Percentiles rank a stretch among this genome's conserved stretches.
phyloP scores from a whole-genome alignment of 2,888 invertebrate genomes.

The Melinaea marsaeus region DNA sequence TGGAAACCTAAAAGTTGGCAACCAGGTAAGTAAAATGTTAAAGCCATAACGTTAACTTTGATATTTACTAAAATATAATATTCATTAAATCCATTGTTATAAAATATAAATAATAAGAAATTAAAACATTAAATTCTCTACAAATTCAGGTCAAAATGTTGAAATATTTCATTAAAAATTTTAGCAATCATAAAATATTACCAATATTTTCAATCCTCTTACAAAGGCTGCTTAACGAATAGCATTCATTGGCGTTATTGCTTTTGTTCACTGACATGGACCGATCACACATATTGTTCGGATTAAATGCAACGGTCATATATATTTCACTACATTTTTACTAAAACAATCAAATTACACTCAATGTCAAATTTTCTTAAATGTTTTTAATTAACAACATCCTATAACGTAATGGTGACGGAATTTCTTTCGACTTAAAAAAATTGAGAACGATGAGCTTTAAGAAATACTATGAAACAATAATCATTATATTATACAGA shows the following conservation, averaged over 20 bases:
- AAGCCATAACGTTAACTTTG: no score
- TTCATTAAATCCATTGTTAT: no score
- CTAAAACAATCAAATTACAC: conserved; percentile 44
- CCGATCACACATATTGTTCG: conserved; percentile 58
- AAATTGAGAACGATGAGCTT: no score
- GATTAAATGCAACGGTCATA: conserved; percentile 48
- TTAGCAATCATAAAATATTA: conserved; percentile 27
- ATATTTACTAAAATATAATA: no score
- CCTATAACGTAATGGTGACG: background rate
- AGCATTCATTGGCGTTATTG: conserved; percentile 67
- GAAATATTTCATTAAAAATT: conserved; percentile 2
- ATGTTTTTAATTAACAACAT: conserved; percentile 7
- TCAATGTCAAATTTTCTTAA: conserved; percentile 11
- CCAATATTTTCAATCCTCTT: conserved; percentile 50
- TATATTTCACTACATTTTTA: conserved; percentile 46
- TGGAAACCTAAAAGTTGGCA: no score
- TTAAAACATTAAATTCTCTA: no score
- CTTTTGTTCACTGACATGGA: conserved; percentile 64
- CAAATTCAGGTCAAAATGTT: no score
- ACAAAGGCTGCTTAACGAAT: conserved; percentile 67
- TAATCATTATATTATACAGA: no score
- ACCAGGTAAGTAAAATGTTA: no score
- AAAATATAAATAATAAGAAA: background rate
- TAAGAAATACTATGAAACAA: no score
- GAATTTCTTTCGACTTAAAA: no score